These are phyloP conservation scores for Drosophila limbata DNA, from an alignment of 2,888 invertebrate species.

Conservation along the genomic window DNA sequence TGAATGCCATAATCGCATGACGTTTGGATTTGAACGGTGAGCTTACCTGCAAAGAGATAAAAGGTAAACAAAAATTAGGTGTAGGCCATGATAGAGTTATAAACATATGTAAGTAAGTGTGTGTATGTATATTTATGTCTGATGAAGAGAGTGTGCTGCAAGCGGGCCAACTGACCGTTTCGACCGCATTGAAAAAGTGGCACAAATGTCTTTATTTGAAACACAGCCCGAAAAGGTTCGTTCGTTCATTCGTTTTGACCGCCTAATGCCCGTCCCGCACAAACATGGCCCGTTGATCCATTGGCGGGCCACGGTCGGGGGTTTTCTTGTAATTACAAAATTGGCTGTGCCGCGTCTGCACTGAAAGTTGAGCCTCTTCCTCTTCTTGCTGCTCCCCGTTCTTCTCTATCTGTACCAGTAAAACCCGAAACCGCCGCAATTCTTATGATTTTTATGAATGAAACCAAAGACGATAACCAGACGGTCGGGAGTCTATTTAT, in stretches of 20 bases:
- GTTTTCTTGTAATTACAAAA: conserved; percentile 74
- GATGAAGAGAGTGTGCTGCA: conserved; percentile 12
- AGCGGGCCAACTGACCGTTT: conserved; percentile 25
- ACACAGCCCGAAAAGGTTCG: conserved; percentile 47
- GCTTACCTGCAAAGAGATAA: conserved; percentile 72
- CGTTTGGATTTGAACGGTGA: conserved; percentile 15
- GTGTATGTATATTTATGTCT: not conserved
- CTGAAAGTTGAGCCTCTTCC: conserved; percentile 58
- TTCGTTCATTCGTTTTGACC: conserved; percentile 40
- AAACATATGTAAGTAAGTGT: not conserved
- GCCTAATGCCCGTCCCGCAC: conserved; percentile 35
- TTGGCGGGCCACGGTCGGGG: conserved; percentile 18
- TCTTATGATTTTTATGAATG: conserved; percentile 74
- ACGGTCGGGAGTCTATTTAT: conserved; percentile 59
- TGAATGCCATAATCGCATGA: conserved; percentile 50
- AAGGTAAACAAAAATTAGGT: conserved; percentile 56
- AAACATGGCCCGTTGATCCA: conserved; percentile 44
- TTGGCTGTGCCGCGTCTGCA: conserved; percentile 56
- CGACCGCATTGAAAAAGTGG: conserved; percentile 58
- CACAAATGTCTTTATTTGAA: conserved; percentile 74
- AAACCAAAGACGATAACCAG: conserved; percentile 57
- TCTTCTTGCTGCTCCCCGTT: not conserved
- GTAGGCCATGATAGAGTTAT: conserved; percentile 31
- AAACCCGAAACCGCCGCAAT: conserved; percentile 11
- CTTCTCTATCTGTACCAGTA: not conserved